Conservation (phyloP, 1,140 invertebrate species). For the Ruditapes philippinarum region DNA sequence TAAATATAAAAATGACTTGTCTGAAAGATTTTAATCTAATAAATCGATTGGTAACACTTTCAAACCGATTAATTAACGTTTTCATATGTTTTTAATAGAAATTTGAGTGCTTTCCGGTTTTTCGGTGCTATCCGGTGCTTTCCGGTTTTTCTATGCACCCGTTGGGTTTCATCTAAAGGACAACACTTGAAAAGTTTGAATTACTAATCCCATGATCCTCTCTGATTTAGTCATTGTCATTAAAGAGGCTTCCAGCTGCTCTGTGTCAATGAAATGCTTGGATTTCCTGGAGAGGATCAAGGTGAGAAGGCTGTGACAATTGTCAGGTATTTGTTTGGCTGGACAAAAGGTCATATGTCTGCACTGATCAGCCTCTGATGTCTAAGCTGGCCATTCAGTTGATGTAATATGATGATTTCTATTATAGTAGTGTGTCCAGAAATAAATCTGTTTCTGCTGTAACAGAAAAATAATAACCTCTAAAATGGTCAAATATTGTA, state of each 20-base stretch:
- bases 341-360: constrained; percentile 43
- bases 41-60: too few species aligned
- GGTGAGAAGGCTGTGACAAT: background rate
- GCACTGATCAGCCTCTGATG: background rate
- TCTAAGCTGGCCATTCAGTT: constrained; percentile 18
- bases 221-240: constrained; percentile 56
- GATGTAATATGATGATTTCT: constrained; percentile 16
- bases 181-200: constrained; percentile 27
- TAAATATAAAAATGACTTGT: too few species aligned
- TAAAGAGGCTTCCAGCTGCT: constrained; percentile 56
- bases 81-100: too few species aligned
- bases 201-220: constrained; percentile 53
- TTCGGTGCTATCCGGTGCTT: too few species aligned
- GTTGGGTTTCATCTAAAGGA: constrained; percentile 14
- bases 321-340: constrained; percentile 38
- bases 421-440: background rate
- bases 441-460: too few species aligned
- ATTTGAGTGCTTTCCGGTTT: too few species aligned
- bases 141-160: too few species aligned
- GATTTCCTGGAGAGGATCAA: constrained; percentile 21
- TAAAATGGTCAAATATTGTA: too few species aligned
- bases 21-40: too few species aligned
- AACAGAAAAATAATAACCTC: too few species aligned
- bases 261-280: constrained; percentile 43
- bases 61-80: too few species aligned